A percentile compares a stretch with the other conserved stretches of the same genome.
Evolutionary conservation across 2,888 invertebrate species (phyloP).

Genomic region (Dryadula phaetusa): DNA sequence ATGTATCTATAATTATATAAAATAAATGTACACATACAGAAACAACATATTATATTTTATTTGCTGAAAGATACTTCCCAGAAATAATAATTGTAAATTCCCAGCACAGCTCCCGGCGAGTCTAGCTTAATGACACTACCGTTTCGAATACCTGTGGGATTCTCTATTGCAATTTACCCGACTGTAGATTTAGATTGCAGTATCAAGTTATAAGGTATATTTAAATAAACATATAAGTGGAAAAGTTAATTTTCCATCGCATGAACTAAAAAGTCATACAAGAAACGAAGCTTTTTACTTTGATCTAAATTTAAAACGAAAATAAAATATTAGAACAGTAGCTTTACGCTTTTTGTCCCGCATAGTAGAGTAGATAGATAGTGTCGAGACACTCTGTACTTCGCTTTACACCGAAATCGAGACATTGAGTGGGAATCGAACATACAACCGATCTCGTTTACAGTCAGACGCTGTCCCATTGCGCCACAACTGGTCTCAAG

Average conservation of each 20-base stretch:
- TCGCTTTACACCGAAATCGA: too few species aligned
- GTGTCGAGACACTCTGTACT: too few species aligned
- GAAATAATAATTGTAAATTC: conserved; percentile 40
- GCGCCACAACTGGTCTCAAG: too few species aligned
- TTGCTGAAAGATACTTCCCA: conserved; percentile 34
- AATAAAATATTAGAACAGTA: too few species aligned
- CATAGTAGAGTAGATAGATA: too few species aligned
- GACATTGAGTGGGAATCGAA: too few species aligned
- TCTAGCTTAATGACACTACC: conserved; percentile 41
- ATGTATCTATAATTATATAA: background rate
- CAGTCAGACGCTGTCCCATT: too few species aligned
- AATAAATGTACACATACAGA: background rate
- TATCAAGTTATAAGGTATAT: conserved; percentile 18
- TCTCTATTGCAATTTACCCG: conserved; percentile 29
- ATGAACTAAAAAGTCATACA: background rate
- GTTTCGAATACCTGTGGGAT: conserved; percentile 39
- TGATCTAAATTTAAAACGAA: too few species aligned
- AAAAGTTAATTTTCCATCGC: background rate
- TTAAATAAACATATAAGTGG: background rate
- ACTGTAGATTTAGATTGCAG: conserved; percentile 29
- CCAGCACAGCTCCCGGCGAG: conserved; percentile 32
- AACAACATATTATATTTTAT: conserved; percentile 19
- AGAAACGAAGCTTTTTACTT: too few species aligned
- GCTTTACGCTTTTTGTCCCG: too few species aligned
- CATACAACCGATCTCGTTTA: too few species aligned